Evolutionary conservation across 1,140 invertebrate genomes (phyloP), one percentile per base, ranked within the genome.

Genomic region (Drosophila sturtevanti): DNA sequence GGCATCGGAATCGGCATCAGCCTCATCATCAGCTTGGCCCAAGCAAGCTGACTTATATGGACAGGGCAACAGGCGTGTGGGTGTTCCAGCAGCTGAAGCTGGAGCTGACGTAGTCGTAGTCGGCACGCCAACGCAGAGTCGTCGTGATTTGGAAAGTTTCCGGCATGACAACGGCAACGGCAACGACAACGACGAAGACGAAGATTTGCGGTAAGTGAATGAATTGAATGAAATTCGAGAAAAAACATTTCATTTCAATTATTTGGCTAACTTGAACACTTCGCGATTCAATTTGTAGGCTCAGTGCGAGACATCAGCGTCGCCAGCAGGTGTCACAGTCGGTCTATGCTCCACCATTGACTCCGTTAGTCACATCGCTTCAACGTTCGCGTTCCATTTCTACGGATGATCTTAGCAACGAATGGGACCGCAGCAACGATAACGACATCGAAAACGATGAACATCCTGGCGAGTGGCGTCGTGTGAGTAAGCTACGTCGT

Each of bases 401-500:
- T 44, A 92, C 90, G 59, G 91, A 92, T 64, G 91, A 92, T 72
- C 79, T 92, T 55, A 91, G 85, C 76, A 82, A 81, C 67, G 84
- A 91, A 22, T 89, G 82, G 76, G 71, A 76, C 51, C 77, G 56
- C 41, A 67, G 34, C 14, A 21, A 9, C 54, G 79, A 48, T 65
- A 68, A 21, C 41, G 41, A 48, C 41, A 48, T 2, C 63, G 65
- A 77, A 18, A 61, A 54, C 24, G 86, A 79, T 5, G 58, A 71
- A 18, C 82, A 81, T 55, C 63, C 89, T 4, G 73, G 76, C 37
- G 94, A 94, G 72, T 95, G 94, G 95, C 92, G 93, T 63, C 91
- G 93, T 61, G 93, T 93, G 18, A 93, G 93, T 14, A 94, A 93
- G 78, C 89, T 94, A 18, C 92, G 94, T 37, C 89, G 94, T 59